Evolutionary conservation across 2,888 invertebrate genomes (phyloP), one percentile per base, ranked within the genome.

Genomic region (Seira ritae): DNA sequence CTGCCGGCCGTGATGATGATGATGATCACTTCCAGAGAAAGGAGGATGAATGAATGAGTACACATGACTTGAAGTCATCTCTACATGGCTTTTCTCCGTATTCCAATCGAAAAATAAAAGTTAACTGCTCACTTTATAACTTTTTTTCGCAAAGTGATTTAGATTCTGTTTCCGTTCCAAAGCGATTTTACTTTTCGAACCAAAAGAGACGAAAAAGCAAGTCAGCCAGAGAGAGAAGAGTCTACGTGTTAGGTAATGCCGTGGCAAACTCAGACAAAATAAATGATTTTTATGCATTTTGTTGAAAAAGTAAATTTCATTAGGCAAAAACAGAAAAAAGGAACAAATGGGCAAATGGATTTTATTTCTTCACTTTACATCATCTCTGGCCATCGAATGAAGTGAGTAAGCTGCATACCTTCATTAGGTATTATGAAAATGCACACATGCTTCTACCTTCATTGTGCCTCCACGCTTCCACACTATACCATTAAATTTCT

Each of bases 251-350:
- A n/a, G n/a, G n/a, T n/a, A n/a, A n/a, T n/a, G n/a, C n/a, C n/a
- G n/a, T n/a, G n/a, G n/a, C n/a, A n/a, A n/a, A n/a, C n/a, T n/a
- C 60, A 60, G 60, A 60, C 4, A 60, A 10, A 60, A 17, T 70
- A 81, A 81, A 81, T 81, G 81, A 81, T 76, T 81, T 81, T 81
- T 65, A 81, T 75, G 65, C 81, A 76, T 81, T 81, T 74, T 80
- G 62, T 76, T 65, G 19, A 75, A 67, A 75, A 75, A 76, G 70
- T 71, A 81, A 62, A 74, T 81, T 81, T 81, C 71, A 75, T 81
- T 76, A 68, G 17, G 31, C 1, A 31, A 31, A 81, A 62, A 71
- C 62, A 75, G 46, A 71, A 3, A 23, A 79, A 67, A 74, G 24
- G 42, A 42, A 8, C 6, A 62, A 62, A 22, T 55, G 55, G 20